A percentile compares a stretch with the other conserved stretches of the same genome.
Evolutionary conservation across 1,140 invertebrate genomes (phyloP).

Genomic region (Teleopsis dalmanni): DNA sequence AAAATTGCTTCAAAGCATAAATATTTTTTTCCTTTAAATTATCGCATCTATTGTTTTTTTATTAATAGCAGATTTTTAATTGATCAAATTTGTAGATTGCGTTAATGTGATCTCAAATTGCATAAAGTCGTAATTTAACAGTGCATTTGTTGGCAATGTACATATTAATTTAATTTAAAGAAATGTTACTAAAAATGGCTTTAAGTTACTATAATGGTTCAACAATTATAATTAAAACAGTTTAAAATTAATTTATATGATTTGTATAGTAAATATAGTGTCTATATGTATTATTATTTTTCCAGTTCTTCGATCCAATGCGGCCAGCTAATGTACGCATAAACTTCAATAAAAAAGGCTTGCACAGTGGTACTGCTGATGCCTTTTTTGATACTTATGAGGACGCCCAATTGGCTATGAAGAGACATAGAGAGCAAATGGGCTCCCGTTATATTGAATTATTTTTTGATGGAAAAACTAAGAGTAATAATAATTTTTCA

Average conservation of each 20-base stretch:
- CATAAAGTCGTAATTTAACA: too few species aligned
- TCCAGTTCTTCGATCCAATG: slow-evolving; percentile 41
- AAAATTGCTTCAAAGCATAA: too few species aligned
- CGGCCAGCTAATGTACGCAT: slow-evolving; percentile 38
- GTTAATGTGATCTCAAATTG: too few species aligned
- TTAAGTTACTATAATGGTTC: too few species aligned
- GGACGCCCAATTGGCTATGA: slow-evolving; percentile 69
- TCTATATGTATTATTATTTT: neutral
- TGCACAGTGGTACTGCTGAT: slow-evolving; percentile 86
- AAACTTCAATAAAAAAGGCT: slow-evolving; percentile 54
- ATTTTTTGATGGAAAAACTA: slow-evolving; percentile 40
- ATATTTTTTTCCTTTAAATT: too few species aligned
- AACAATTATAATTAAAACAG: too few species aligned
- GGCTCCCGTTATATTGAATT: slow-evolving; percentile 82
- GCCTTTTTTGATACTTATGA: slow-evolving; percentile 72
- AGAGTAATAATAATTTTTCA: slow-evolving; percentile 9
- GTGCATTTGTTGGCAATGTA: too few species aligned
- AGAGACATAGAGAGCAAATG: slow-evolving; percentile 78
- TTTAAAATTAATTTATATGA: neutral
- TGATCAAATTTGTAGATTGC: too few species aligned
- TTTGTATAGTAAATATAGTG: neutral
- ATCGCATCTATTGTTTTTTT: too few species aligned
- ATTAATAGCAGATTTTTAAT: too few species aligned
- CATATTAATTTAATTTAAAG: too few species aligned
- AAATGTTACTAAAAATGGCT: too few species aligned